Conservation (phyloP, 2,888 invertebrate species). For the Drosophila sordidula region DNA sequence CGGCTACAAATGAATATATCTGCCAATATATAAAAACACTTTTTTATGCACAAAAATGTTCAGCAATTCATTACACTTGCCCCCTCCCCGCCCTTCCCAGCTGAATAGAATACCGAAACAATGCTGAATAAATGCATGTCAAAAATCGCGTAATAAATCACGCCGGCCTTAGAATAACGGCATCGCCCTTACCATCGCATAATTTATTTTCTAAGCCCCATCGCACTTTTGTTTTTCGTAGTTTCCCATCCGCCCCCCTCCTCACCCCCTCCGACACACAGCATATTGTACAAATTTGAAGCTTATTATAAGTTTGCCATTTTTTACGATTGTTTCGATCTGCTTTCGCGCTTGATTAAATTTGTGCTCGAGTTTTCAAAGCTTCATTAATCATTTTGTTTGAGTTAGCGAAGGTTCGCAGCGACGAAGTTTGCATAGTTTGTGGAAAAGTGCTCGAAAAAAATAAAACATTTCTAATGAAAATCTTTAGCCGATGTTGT, state of each 20-base stretch:
- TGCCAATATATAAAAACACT: constrained; percentile 4
- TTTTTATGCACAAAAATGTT: constrained; percentile 23
- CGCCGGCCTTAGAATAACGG: constrained; percentile 28
- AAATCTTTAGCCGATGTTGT: constrained; percentile 37
- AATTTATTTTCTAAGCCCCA: constrained; percentile 70
- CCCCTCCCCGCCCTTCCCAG: neutral
- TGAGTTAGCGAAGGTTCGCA: constrained; percentile 17
- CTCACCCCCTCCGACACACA: neutral
- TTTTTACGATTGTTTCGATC: constrained; percentile 64
- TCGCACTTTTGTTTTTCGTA: constrained; percentile 30
- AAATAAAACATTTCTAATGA: constrained; percentile 19
- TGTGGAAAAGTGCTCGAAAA: constrained; percentile 32
- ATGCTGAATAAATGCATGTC: constrained; percentile 57
- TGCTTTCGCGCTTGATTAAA: constrained; percentile 78
- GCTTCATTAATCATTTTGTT: constrained; percentile 75
- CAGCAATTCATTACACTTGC: constrained; percentile 53
- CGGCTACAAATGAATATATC: constrained; percentile 20
- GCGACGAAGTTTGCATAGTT: constrained; percentile 38
- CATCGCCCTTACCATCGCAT: constrained; percentile 36
- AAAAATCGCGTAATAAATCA: constrained; percentile 76
- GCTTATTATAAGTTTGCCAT: constrained; percentile 71
- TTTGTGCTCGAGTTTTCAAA: constrained; percentile 68
- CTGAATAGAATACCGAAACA: constrained; percentile 16
- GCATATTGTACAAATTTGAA: constrained; percentile 72
- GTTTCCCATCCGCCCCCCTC: neutral